These are phyloP conservation scores for Drosophila fuyamai DNA, from an alignment of 1,140 invertebrate species.

Conservation along the genomic window DNA sequence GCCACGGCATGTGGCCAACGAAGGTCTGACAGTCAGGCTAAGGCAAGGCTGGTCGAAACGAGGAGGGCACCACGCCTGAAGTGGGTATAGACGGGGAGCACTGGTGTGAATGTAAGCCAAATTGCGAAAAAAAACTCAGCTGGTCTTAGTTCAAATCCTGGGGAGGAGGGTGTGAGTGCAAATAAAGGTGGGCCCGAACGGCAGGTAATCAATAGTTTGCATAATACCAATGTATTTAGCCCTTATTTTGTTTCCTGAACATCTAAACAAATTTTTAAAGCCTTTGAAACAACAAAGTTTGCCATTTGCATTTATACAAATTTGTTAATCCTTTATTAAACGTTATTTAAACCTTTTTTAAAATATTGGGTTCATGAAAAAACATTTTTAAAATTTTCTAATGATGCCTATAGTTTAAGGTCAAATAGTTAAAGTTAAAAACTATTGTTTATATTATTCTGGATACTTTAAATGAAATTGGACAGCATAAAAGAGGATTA, in stretches of 20 bases:
- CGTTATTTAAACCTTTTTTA: no score
- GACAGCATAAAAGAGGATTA: constrained; percentile 3
- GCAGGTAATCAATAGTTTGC: not conserved
- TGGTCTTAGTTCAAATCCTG: not conserved
- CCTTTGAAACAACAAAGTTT: not conserved
- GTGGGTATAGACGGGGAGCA: constrained; percentile 14
- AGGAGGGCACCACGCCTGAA: constrained; percentile 3
- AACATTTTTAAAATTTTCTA: no score
- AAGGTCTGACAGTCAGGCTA: constrained; percentile 35
- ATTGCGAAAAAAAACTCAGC: constrained; percentile 3
- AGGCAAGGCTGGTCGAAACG: not conserved
- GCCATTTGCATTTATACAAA: no score
- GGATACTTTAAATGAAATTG: not conserved
- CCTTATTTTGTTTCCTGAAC: not conserved
- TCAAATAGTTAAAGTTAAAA: not conserved
- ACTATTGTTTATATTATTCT: not conserved
- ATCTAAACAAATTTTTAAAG: not conserved
- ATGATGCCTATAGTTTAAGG: no score
- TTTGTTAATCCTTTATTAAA: no score
- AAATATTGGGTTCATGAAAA: no score
- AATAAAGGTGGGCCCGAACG: not conserved
- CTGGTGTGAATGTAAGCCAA: constrained; percentile 26
- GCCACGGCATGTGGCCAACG: constrained; percentile 61
- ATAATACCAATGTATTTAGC: not conserved
- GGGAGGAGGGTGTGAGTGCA: not conserved